Conservation (phyloP, 2,888 invertebrate species). For the Aphodius granarius region DNA sequence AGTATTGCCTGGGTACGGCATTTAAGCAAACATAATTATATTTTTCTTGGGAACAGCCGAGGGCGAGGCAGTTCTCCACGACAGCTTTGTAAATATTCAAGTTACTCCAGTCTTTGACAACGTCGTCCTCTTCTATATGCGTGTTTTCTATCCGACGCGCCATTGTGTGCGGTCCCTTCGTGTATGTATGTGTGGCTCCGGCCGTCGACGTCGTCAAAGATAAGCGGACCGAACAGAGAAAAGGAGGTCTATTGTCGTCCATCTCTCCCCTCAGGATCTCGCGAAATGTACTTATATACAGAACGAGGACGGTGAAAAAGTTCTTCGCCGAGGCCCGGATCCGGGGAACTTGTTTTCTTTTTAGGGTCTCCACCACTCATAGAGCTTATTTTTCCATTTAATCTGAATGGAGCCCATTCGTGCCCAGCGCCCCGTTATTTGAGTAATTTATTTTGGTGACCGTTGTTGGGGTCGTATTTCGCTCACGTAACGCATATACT, state of each 20-base stretch:
- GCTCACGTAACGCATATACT: constrained; percentile 8
- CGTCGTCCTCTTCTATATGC: neutral
- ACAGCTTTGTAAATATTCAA: constrained; percentile 15
- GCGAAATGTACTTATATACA: neutral
- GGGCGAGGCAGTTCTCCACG: constrained; percentile 11
- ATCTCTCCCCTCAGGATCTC: neutral
- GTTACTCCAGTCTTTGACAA: constrained; percentile 7
- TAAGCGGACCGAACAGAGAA: neutral
- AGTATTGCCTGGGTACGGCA: neutral
- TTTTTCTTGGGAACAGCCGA: constrained; percentile 14
- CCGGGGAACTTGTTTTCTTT: constrained; percentile 10
- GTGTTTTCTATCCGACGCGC: neutral
- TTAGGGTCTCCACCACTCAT: constrained; percentile 4
- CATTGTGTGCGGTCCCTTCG: neutral
- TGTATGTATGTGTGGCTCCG: neutral
- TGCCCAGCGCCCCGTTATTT: constrained; percentile 14
- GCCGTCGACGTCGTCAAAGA: neutral
- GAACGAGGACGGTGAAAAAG: neutral
- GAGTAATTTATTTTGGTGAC: constrained; percentile 13
- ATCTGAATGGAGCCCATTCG: constrained; percentile 11
- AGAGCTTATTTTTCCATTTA: constrained; percentile 15
- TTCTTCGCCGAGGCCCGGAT: no score
- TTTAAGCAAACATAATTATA: constrained; percentile 15
- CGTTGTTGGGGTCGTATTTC: constrained; percentile 8
- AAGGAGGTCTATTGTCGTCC: neutral